phyloP scores from a whole-genome alignment of 2,888 invertebrate species.

The Melinaea menophilus region DNA sequence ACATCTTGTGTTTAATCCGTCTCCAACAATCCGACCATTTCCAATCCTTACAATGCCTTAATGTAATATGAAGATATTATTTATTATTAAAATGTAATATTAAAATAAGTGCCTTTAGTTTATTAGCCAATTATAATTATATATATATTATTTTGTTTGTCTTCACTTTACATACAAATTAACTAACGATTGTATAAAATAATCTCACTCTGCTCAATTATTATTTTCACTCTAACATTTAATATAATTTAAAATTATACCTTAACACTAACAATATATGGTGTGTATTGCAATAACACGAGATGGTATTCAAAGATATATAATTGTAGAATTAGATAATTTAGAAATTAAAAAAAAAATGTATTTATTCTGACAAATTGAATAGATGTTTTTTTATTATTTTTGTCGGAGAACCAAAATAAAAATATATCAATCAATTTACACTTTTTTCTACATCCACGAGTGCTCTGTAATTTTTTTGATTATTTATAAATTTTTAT shows the following conservation, averaged over 20 bases:
- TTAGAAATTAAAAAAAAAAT: too few relatives aligned
- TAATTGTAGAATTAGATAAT: too few relatives aligned
- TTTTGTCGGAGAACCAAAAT: too few relatives aligned
- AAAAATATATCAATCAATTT: too few relatives aligned
- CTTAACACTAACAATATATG: constrained; percentile 22
- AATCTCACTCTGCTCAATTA: constrained; percentile 17
- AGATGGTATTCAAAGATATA: constrained; percentile 21
- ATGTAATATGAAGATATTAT: constrained; percentile 1
- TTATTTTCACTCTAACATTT: constrained; percentile 20
- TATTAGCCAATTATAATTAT: not conserved
- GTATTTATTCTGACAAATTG: too few relatives aligned
- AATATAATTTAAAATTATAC: constrained; percentile 19
- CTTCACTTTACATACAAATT: not conserved
- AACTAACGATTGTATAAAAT: constrained; percentile 4
- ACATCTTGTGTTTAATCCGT: not conserved
- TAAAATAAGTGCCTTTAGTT: constrained; percentile 8
- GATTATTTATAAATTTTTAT: constrained; percentile 17
- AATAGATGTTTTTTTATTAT: too few relatives aligned
- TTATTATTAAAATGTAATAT: not conserved
- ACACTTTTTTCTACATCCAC: too few relatives aligned
- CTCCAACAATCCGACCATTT: not conserved
- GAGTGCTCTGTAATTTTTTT: constrained; percentile 9
- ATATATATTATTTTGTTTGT: not conserved
- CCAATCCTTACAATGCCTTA: not conserved
- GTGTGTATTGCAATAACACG: constrained; percentile 23